A percentile compares a stretch with the other conserved stretches of the same genome.
These are phyloP conservation scores for Macrobrachium nipponense DNA, from an alignment of 1,140 invertebrate genomes.

Conservation along the genomic window DNA sequence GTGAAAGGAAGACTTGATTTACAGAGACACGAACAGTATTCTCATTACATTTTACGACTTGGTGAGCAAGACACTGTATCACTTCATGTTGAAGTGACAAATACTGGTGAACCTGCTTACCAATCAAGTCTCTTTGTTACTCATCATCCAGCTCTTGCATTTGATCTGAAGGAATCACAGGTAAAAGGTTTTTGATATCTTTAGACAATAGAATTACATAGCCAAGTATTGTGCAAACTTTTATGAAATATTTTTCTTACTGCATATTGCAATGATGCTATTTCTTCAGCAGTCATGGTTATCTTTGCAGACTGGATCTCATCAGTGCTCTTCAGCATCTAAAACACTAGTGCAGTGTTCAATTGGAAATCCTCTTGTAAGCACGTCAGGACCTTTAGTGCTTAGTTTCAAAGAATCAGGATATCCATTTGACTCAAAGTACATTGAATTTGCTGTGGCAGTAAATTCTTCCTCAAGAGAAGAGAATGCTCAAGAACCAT, in stretches of 20 bases:
- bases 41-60: constrained; percentile 72
- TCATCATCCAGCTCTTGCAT: constrained; percentile 83
- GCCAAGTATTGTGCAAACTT: background rate
- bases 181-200: constrained; percentile 42
- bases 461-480: constrained; percentile 90
- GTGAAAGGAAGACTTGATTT: constrained; percentile 71
- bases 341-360: constrained; percentile 72
- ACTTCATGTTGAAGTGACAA: constrained; percentile 81
- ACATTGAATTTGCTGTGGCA: constrained; percentile 79
- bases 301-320: constrained; percentile 41
- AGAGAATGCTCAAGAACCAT: constrained; percentile 72
- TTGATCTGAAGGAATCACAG: constrained; percentile 74
- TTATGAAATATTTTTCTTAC: background rate
- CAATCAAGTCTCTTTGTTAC: constrained; percentile 85
- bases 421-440: constrained; percentile 77
- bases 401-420: constrained; percentile 84
- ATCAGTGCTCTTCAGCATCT: constrained; percentile 67
- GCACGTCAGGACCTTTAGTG: constrained; percentile 68
- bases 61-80: constrained; percentile 83
- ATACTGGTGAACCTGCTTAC: constrained; percentile 90
- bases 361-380: constrained; percentile 90
- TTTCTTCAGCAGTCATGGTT: background rate
- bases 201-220: background rate
- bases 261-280: background rate
- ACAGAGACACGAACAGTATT: background rate